Evolutionary conservation across 2,113 vertebrate species (phyloP).

Genomic region (Sclerurus mexicanus): DNA sequence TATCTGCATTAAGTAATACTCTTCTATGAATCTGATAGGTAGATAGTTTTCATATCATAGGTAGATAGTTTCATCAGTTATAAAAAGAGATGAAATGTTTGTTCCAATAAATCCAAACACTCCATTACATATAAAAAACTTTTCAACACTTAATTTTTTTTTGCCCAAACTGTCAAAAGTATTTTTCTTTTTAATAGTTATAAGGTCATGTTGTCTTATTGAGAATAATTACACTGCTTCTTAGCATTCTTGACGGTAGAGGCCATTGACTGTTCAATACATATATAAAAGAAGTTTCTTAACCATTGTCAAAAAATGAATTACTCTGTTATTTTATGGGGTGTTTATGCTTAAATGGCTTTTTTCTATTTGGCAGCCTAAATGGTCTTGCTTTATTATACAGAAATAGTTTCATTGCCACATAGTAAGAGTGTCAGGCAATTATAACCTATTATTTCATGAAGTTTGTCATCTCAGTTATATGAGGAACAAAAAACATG

Average conservation of each 20-base stretch:
- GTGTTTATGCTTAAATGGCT: background rate
- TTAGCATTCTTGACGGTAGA: background rate
- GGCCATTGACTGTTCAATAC: background rate
- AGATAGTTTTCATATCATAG: background rate
- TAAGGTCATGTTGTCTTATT: background rate
- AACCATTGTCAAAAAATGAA: background rate
- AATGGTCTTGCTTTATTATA: background rate
- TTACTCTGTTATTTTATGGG: background rate
- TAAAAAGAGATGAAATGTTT: background rate
- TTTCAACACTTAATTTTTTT: background rate
- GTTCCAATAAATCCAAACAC: background rate
- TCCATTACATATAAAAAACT: background rate
- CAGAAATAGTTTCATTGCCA: background rate
- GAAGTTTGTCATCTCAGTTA: constrained; percentile 3
- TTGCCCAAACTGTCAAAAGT: background rate
- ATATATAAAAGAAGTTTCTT: background rate
- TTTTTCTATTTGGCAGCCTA: background rate
- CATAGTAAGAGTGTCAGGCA: background rate
- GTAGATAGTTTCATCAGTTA: background rate
- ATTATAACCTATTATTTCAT: background rate
- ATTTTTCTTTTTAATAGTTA: background rate
- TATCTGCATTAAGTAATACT: background rate
- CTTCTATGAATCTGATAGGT: background rate
- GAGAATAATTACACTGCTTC: background rate
- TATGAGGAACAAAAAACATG: background rate